Percentiles rank a stretch among this genome's conserved stretches.
These are phyloP conservation scores for Sciurus niger DNA, from an alignment of 2,113 vertebrate species.

Conservation along the genomic window DNA sequence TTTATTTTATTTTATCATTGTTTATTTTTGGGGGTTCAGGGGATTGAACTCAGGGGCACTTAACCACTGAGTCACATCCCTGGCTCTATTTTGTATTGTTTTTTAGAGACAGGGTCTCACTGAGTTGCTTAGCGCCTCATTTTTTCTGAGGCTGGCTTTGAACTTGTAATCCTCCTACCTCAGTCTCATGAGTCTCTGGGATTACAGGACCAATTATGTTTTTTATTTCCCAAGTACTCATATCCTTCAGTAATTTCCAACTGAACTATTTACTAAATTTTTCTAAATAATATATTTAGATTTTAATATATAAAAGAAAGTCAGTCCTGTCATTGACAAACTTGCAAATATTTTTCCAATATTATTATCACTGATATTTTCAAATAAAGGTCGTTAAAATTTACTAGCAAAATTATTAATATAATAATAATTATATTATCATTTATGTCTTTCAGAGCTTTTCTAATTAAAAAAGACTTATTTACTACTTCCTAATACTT, in stretches of 20 bases:
- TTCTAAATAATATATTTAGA: background rate
- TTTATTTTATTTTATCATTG: background rate
- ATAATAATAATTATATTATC: too few species aligned
- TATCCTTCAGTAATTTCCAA: background rate
- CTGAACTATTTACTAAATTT: background rate
- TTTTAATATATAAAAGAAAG: background rate
- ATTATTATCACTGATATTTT: background rate
- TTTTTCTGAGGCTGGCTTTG: too few species aligned
- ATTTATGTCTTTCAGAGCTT: background rate
- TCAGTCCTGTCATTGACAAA: background rate
- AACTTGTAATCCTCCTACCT: too few species aligned
- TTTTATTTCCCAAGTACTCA: background rate
- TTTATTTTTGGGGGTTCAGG: too few species aligned
- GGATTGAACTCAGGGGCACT: too few species aligned
- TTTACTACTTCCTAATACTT: too few species aligned
- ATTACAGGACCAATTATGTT: too few species aligned
- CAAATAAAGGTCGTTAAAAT: background rate
- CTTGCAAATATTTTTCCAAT: background rate
- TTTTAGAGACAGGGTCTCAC: too few species aligned
- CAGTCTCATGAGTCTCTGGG: too few species aligned
- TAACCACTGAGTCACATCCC: too few species aligned
- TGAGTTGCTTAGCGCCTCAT: too few species aligned
- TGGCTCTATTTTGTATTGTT: too few species aligned
- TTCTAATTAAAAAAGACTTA: background rate
- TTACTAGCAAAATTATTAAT: background rate